Percentiles rank a stretch among this genome's conserved stretches.
Evolutionary conservation across 2,888 invertebrate genomes (phyloP).

Genomic region (Nemotelus pantherinus): DNA sequence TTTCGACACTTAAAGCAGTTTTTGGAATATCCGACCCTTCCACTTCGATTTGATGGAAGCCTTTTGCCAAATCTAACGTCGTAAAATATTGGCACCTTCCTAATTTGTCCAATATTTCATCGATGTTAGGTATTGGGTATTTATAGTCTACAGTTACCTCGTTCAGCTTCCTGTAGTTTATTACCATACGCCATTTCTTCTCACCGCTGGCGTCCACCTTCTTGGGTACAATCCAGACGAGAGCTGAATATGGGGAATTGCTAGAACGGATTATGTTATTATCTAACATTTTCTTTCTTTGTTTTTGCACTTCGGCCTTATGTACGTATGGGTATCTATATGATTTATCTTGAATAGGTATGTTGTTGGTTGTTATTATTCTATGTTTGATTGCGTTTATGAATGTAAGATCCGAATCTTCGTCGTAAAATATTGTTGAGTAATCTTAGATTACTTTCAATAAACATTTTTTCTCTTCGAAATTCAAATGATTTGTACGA

Average conservation of each 20-base stretch:
- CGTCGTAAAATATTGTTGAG: slow-evolving; percentile 20
- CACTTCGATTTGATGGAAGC: neutral
- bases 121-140: slow-evolving; percentile 53
- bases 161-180: slow-evolving; percentile 41
- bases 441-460: slow-evolving; percentile 3
- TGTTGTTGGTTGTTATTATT: slow-evolving; percentile 45
- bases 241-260: slow-evolving; percentile 51
- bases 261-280: slow-evolving; percentile 51
- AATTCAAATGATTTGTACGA: slow-evolving; percentile 1
- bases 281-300: slow-evolving; percentile 48
- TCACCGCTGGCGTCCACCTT: slow-evolving; percentile 9
- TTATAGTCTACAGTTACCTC: slow-evolving; percentile 51
- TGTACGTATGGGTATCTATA: slow-evolving; percentile 33
- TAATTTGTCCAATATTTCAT: slow-evolving; percentile 49
- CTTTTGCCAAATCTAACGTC: neutral
- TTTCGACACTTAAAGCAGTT: neutral
- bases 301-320: slow-evolving; percentile 28
- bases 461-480: neutral
- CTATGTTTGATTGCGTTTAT: slow-evolving; percentile 50
- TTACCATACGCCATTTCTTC: slow-evolving; percentile 52
- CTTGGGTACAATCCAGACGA: slow-evolving; percentile 45
- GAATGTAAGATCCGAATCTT: slow-evolving; percentile 44
- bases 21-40: neutral
- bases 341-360: slow-evolving; percentile 10
- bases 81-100: slow-evolving; percentile 51